phyloP scores from a whole-genome alignment of 2,113 vertebrate species.

The Upupa epops region DNA sequence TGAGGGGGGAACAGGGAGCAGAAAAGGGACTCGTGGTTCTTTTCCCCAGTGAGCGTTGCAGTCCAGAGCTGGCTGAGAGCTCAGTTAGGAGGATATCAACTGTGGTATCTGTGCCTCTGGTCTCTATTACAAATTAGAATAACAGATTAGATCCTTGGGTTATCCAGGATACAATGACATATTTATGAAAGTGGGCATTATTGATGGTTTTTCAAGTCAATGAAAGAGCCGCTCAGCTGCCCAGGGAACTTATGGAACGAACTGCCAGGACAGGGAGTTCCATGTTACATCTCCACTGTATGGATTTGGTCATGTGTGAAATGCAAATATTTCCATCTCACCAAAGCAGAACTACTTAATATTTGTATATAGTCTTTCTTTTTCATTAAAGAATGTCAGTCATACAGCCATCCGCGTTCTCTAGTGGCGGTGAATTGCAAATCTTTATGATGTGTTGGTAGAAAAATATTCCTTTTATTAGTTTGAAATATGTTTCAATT shows the following conservation, averaged over 20 bases:
- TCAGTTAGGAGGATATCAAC: not conserved
- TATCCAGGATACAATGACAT: not conserved
- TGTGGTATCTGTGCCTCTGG: not conserved
- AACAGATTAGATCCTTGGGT: not conserved
- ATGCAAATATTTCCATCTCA: not conserved
- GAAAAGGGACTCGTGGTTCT: not conserved
- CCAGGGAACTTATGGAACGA: not conserved
- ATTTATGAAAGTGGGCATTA: not conserved
- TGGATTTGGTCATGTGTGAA: not conserved
- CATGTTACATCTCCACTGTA: not conserved
- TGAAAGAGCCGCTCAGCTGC: not conserved
- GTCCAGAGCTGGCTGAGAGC: not conserved
- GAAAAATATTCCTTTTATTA: slow-evolving; percentile 27
- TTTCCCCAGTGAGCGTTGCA: not conserved
- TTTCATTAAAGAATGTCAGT: not conserved
- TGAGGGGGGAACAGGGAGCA: not conserved
- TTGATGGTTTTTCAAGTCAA: not conserved
- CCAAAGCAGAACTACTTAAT: not conserved
- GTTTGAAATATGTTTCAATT: not conserved
- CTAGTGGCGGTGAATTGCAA: not conserved
- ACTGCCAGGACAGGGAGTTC: not conserved
- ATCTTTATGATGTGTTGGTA: slow-evolving; percentile 30
- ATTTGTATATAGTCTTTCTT: not conserved
- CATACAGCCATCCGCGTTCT: not conserved
- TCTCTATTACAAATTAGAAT: not conserved